phyloP scores from a whole-genome alignment of 2,113 vertebrate genomes.

The Glaucidium brasilianum region DNA sequence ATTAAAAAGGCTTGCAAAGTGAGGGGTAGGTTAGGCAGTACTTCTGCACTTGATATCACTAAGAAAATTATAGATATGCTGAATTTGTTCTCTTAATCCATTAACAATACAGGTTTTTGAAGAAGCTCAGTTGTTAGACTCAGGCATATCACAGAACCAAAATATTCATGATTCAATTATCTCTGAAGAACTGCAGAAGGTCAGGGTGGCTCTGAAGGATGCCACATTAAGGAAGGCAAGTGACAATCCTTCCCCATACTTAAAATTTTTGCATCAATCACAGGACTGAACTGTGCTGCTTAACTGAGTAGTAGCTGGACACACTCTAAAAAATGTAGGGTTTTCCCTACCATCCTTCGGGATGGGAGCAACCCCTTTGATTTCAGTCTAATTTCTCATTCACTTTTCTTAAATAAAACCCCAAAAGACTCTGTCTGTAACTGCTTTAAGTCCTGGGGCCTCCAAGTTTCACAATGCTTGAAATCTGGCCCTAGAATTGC shows the following conservation, averaged over 20 bases:
- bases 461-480: not conserved
- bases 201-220: not conserved
- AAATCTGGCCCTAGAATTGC: not conserved
- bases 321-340: not conserved
- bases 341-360: not conserved
- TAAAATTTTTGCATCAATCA: not conserved
- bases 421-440: not conserved
- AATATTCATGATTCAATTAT: not conserved
- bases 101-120: not conserved
- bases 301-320: not conserved
- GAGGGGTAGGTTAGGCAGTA: not conserved
- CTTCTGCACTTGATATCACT: not conserved
- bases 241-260: not conserved
- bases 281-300: not conserved
- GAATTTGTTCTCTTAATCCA: slow-evolving; percentile 5
- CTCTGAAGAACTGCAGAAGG: not conserved
- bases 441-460: not conserved
- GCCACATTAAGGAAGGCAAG: not conserved
- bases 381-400: not conserved
- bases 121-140: slow-evolving; percentile 9
- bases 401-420: not conserved
- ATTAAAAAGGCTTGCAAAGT: not conserved
- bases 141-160: not conserved
- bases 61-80: not conserved
- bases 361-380: not conserved